These are phyloP conservation scores for Cottus gobio DNA, from an alignment of 2,113 vertebrate genomes.

Conservation along the genomic window DNA sequence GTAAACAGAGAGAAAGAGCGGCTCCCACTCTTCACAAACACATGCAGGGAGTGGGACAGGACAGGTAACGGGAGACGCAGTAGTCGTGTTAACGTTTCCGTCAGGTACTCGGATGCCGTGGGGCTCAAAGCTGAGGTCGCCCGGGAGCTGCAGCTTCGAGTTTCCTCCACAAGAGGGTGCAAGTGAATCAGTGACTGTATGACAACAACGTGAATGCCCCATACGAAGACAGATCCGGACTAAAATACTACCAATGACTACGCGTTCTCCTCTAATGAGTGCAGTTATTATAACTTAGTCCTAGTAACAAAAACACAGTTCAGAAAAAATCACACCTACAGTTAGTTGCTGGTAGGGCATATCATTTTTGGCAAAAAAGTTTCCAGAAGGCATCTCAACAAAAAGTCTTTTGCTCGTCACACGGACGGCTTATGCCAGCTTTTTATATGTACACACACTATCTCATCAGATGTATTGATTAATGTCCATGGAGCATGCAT, in stretches of 20 bases:
- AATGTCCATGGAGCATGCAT: constrained; percentile 85
- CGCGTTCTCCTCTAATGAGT: constrained; percentile 64
- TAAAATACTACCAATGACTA: constrained; percentile 67
- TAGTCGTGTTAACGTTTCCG: constrained; percentile 36
- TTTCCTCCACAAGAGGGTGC: constrained; percentile 70
- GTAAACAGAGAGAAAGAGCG: constrained; percentile 68
- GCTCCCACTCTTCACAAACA: constrained; percentile 64
- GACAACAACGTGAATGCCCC: constrained; percentile 63
- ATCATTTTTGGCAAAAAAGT: constrained; percentile 78
- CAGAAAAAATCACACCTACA: constrained; percentile 70
- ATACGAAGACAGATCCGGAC: constrained; percentile 57
- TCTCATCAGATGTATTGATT: constrained; percentile 70
- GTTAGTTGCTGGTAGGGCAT: constrained; percentile 76
- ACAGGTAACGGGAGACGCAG: constrained; percentile 54
- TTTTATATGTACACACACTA: constrained; percentile 70
- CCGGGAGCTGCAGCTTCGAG: constrained; percentile 50
- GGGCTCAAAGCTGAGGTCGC: constrained; percentile 1
- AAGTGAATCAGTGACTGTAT: constrained; percentile 52
- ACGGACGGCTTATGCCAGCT: constrained; percentile 53
- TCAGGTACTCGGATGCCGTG: constrained; percentile 17
- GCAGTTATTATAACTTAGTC: constrained; percentile 73
- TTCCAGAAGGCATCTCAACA: constrained; percentile 74
- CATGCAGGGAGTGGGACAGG: constrained; percentile 66
- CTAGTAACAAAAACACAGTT: constrained; percentile 68
- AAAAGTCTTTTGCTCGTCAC: constrained; percentile 46